phyloP scores from a whole-genome alignment of 2,113 vertebrate genomes.

The Fulmarus glacialis region DNA sequence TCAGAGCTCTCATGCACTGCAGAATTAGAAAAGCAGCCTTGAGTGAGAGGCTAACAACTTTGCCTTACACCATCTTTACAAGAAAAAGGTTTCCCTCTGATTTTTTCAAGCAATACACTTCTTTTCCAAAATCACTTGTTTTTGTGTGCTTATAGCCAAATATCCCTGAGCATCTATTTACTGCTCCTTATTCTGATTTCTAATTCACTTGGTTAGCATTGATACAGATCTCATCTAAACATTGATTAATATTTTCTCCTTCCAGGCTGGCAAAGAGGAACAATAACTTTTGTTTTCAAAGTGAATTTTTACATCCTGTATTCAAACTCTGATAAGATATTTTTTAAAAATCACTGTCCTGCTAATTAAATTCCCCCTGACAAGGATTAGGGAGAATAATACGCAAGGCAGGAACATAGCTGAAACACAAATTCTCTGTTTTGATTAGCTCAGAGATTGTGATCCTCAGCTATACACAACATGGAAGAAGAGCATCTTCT shows the following conservation, averaged over 20 bases:
- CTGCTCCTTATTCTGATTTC: background rate
- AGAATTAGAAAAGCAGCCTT: background rate
- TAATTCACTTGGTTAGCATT: background rate
- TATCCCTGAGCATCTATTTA: background rate
- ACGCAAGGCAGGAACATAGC: background rate
- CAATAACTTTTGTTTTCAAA: background rate
- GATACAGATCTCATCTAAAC: background rate
- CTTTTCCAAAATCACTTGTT: background rate
- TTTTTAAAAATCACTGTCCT: background rate
- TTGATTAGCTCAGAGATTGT: background rate
- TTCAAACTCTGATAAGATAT: background rate
- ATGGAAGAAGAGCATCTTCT: background rate
- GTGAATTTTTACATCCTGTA: background rate
- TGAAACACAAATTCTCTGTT: background rate
- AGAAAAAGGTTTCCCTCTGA: background rate
- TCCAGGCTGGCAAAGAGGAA: background rate
- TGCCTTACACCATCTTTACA: background rate
- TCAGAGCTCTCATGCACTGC: background rate
- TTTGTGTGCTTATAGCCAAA: background rate
- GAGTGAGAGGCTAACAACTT: background rate
- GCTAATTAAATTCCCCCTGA: background rate
- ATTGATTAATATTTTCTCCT: background rate
- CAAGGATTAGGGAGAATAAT: background rate
- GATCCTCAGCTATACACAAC: background rate
- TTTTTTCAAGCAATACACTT: background rate